Base-by-base conservation (phyloP, 2,888 invertebrate genomes). In the Yponomeuta plumbellus region DNA sequence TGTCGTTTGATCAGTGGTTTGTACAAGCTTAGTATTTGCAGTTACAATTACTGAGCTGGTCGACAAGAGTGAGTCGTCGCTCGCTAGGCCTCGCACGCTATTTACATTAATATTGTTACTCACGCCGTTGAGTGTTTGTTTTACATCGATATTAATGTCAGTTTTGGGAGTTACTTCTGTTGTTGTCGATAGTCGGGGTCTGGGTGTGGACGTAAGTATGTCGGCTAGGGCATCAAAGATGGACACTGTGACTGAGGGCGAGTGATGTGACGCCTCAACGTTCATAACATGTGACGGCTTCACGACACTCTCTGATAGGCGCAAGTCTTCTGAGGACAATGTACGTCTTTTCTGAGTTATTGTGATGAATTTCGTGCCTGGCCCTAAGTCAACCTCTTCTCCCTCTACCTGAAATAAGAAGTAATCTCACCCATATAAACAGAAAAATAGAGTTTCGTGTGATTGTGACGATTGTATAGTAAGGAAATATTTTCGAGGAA, bases 161-260 rank as follows among this genome's bases (percentile, higher is more conserved):
- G 78, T 78, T 76, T 79, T 84, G 79, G 81, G 81, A 71, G 76
- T 76, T 80, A 83, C 83, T 83, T 87, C 86, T 71, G 88, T 89
- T 71, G 85, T 86, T 74, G 88, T 75, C 69, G 90, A 84, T 71
- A 88, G 78, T 78, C 84, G 83, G 74, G 85, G 79, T 86, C 81
- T 87, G 71, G 90, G 88, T 81, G 92, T 91, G 65, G 91, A 91
- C 72, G 91, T 92, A 73, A 93, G 87, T 76, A 93, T 92, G 71
- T 92, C 92, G 79, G 92, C 92, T 80, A 93, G 78, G 79, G 92
- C 92, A 83, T 92, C 92, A 74, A 92, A 93, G 73, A 93, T 93
- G 69, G 92, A 93, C 75, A 93, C 87, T 72, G 92, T 93, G 74
- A 92, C 92, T 74, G 92, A 92, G 71, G 91, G 90, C 74, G 92